Evolutionary conservation across 2,888 invertebrate species (phyloP), one percentile per base, ranked within the genome.

Genomic region (Tenthredo mesomela): DNA sequence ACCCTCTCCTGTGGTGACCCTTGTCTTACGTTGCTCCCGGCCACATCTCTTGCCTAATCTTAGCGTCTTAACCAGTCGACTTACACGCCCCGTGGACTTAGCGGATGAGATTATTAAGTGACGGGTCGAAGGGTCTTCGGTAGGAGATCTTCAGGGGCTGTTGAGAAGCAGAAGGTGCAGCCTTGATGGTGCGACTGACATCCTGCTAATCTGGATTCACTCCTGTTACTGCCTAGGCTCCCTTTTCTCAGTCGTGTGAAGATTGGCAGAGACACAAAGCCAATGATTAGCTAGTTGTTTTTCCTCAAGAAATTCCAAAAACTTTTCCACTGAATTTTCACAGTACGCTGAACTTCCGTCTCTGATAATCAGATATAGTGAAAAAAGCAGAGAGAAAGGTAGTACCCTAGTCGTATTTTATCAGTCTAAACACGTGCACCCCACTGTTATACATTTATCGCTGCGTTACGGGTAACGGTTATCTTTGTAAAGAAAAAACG

Each of bases 71-170:
- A 87, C 88, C 86, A 88, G 85, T 87, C 87, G 90, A 89, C 89
- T 89, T 88, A 87, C 89, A 87, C 89, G 90, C 88, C 88, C 87
- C 82, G 84, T 83, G 87, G 89, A 90, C 89, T 89, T 89, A 90
- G 86, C 86, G 88, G 89, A 89, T 89, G 88, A 89, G 89, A 90
- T 90, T 90, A 90, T 90, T 90, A 90, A 90, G 89, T 89, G 89
- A 89, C 89, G 87, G 90, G 86, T 87, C 88, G 88, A 89, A 88
- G 87, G 87, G 86, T 84, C 87, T 86, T 82, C 83, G 87, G 87
- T 87, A 88, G 88, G 83, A 43, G 47, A 25, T 67, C 50, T 40
- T 58, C 77, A 58, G 37, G 67, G 67, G 70, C 25, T 25, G 82
- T 47, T 67, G 18, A 21, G 67, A 82, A 47, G 61, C 82, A 82